Evolutionary conservation across 2,888 invertebrate species (phyloP).

Genomic region (Herminia tarsipennalis): DNA sequence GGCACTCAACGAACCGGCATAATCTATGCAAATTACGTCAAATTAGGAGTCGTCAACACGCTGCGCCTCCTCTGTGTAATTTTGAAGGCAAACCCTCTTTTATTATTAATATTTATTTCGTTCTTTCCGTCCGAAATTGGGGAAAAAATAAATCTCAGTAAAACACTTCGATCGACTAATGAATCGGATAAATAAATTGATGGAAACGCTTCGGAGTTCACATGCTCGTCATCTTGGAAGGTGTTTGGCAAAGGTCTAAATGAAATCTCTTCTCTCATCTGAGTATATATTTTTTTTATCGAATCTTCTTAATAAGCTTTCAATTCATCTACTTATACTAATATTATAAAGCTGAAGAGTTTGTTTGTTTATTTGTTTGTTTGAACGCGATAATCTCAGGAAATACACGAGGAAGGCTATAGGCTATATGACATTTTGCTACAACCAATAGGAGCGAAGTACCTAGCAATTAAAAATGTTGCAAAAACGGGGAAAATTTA

Average conservation of each 20-base stretch:
- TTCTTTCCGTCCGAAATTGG: slow-evolving; percentile 70
- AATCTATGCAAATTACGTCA: slow-evolving; percentile 85
- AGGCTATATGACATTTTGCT: too few species aligned
- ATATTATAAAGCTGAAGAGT: too few species aligned
- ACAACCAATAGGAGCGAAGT: too few species aligned
- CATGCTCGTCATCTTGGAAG: neutral
- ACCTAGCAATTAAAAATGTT: too few species aligned
- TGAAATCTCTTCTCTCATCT: neutral
- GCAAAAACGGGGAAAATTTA: too few species aligned
- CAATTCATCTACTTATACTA: too few species aligned
- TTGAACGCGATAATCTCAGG: too few species aligned
- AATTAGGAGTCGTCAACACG: slow-evolving; percentile 85
- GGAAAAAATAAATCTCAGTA: slow-evolving; percentile 66
- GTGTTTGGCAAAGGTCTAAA: neutral
- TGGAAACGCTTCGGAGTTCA: slow-evolving; percentile 8
- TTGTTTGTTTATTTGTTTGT: too few species aligned
- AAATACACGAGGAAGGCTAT: too few species aligned
- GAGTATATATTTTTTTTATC: too few species aligned
- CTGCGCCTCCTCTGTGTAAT: slow-evolving; percentile 74
- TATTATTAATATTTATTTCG: slow-evolving; percentile 85
- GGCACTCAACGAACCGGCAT: slow-evolving; percentile 85
- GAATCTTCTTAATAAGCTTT: too few species aligned
- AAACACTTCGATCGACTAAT: slow-evolving; percentile 71
- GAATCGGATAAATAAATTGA: slow-evolving; percentile 72
- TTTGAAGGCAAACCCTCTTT: slow-evolving; percentile 82